Evolutionary conservation across 2,113 vertebrate genomes (phyloP).

Genomic region (Tyto alba): DNA sequence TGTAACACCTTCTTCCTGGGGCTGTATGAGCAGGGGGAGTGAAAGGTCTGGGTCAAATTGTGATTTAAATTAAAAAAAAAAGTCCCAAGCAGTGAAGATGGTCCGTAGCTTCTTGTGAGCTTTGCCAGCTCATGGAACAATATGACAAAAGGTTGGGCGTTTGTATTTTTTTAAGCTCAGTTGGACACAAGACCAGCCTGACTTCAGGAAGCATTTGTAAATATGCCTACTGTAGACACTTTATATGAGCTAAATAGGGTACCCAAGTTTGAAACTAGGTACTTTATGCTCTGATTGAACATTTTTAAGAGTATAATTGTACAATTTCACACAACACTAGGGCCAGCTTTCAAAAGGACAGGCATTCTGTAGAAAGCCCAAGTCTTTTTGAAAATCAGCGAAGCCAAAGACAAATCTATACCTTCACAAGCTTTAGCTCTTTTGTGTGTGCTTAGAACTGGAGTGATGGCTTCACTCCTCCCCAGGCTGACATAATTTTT

Average conservation of each 20-base stretch:
- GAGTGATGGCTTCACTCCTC: background rate
- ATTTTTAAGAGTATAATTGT: background rate
- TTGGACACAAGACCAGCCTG: background rate
- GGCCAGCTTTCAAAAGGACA: background rate
- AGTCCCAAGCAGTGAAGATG: background rate
- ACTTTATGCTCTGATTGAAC: background rate
- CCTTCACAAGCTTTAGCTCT: background rate
- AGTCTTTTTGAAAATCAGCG: background rate
- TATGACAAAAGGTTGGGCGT: background rate
- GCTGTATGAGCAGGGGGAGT: background rate
- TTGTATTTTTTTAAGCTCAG: background rate
- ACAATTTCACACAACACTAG: background rate
- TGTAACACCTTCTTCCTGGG: background rate
- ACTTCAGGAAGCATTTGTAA: background rate
- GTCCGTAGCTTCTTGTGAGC: background rate
- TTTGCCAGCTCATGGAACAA: background rate
- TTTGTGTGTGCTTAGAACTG: background rate
- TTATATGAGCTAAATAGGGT: background rate
- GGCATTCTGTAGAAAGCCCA: background rate
- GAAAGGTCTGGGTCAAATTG: background rate
- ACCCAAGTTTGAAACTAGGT: background rate
- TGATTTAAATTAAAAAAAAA: background rate
- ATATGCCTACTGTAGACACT: background rate
- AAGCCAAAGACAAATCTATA: background rate
- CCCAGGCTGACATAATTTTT: background rate